These are phyloP conservation scores for Leptopilina clavipes DNA, from an alignment of 1,140 invertebrate genomes.

Conservation along the genomic window DNA sequence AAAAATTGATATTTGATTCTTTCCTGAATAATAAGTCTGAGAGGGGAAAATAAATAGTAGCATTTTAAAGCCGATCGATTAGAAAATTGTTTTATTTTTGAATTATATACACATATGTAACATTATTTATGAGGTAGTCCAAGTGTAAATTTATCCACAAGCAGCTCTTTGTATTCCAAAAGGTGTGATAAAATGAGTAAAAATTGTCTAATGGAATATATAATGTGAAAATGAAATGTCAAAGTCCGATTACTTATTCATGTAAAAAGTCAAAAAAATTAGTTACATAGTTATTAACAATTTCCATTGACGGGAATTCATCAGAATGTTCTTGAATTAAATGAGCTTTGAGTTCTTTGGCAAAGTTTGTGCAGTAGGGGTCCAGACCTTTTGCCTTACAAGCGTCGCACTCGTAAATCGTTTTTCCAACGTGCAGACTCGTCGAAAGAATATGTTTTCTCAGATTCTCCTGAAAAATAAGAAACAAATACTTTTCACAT, in stretches of 20 bases:
- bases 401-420: conserved; percentile 84
- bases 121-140: no score
- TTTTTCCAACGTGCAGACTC: conserved; percentile 84
- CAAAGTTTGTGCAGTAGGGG: conserved; percentile 78
- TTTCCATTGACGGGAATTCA: conserved; percentile 68
- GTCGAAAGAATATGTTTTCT: conserved; percentile 90
- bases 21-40: no score
- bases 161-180: no score
- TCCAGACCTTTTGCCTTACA: conserved; percentile 70
- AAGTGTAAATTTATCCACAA: no score
- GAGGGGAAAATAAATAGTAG: no score
- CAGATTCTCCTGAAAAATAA: conserved; percentile 83
- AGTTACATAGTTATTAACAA: conserved; percentile 71
- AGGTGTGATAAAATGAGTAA: no score
- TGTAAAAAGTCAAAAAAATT: conserved; percentile 64
- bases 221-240: no score
- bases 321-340: conserved; percentile 77
- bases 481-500: conserved; percentile 37
- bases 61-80: no score
- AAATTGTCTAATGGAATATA: no score
- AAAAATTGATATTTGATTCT: no score
- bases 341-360: conserved; percentile 81
- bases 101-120: no score
- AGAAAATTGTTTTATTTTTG: no score
- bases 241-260: not conserved